These are phyloP conservation scores for Tokudaia muenninki DNA, from an alignment of 2,797 vertebrate genomes.

Conservation along the genomic window DNA sequence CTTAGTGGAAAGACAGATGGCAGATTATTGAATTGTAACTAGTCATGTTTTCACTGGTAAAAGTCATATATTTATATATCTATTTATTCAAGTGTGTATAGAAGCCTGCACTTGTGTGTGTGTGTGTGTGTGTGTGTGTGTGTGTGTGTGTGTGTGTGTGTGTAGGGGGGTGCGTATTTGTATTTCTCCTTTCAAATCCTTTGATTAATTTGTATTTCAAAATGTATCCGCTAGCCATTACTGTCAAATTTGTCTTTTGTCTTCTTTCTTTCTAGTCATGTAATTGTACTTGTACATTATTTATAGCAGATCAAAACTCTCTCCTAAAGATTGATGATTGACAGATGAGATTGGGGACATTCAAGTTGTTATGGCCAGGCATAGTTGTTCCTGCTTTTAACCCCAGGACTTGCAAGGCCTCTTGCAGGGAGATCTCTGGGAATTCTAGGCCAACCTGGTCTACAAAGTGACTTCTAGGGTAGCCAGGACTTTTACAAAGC, in stretches of 20 bases:
- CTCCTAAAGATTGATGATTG: slow-evolving; percentile 2
- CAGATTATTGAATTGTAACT: not conserved
- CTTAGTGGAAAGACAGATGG: not conserved
- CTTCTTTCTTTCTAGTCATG: not conserved
- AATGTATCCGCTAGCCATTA: not conserved
- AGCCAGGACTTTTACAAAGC: too few species aligned
- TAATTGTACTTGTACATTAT: not conserved
- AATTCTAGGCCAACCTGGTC: too few species aligned
- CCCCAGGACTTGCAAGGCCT: too few species aligned
- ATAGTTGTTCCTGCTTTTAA: too few species aligned
- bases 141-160: too few species aligned
- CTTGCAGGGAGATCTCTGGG: too few species aligned
- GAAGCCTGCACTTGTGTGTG: not conserved
- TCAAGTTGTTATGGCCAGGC: too few species aligned
- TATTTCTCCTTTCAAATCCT: not conserved
- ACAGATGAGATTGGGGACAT: too few species aligned
- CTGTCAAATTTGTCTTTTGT: not conserved
- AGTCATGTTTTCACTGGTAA: not conserved
- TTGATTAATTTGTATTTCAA: not conserved
- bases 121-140: not conserved
- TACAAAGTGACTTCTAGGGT: too few species aligned
- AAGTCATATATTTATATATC: not conserved
- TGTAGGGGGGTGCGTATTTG: too few species aligned
- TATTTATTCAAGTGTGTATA: not conserved
- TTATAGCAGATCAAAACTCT: not conserved